Evolutionary conservation across 1,140 invertebrate genomes (phyloP).

Genomic region (Cydia pomonella): DNA sequence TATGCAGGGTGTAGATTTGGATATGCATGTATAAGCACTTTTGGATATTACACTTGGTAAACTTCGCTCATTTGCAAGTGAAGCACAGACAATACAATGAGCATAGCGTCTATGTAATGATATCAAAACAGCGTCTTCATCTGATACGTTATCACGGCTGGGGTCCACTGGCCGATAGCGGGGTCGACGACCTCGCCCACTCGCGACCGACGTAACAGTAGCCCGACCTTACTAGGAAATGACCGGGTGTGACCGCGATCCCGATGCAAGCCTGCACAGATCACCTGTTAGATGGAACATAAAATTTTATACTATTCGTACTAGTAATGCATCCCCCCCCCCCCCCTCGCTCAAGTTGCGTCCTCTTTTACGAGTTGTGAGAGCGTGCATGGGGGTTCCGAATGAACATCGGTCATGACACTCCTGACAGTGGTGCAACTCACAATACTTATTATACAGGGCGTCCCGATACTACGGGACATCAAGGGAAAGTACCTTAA

Average conservation of each 20-base stretch:
- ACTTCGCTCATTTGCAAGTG: too few species aligned
- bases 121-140: slow-evolving; percentile 14
- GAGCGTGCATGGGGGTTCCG: too few species aligned
- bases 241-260: slow-evolving; percentile 17
- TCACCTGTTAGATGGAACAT: neutral
- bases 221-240: slow-evolving; percentile 18
- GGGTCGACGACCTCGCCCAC: slow-evolving; percentile 11
- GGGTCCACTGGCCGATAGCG: slow-evolving; percentile 15
- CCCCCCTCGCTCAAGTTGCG: too few species aligned
- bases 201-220: slow-evolving; percentile 13
- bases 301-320: neutral
- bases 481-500: too few species aligned
- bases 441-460: too few species aligned
- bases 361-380: too few species aligned
- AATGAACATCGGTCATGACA: too few species aligned
- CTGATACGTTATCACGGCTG: slow-evolving; percentile 16
- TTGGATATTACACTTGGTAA: neutral
- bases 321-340: too few species aligned
- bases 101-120: neutral
- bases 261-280: slow-evolving; percentile 3
- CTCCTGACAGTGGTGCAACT: too few species aligned
- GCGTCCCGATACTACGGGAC: too few species aligned
- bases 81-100: neutral
- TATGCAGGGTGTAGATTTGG: neutral
- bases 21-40: too few species aligned